Evolutionary conservation across 2,797 vertebrate species (phyloP).

Genomic region (Poecilia velifera): DNA sequence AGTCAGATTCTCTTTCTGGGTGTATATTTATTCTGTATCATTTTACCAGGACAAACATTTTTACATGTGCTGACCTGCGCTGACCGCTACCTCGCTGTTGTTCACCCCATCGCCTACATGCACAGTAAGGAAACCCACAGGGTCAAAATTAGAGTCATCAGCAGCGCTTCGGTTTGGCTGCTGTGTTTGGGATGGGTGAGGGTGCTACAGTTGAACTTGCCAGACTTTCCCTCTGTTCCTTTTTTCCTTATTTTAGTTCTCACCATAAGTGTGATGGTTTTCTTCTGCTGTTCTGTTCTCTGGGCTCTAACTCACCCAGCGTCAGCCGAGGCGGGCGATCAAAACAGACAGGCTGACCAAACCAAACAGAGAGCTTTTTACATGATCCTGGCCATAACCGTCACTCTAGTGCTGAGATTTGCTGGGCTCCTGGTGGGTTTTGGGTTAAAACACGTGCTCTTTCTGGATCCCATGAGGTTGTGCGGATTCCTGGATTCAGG

Average conservation of each 20-base stretch:
- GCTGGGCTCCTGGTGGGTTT: not conserved
- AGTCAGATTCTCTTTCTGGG: not conserved
- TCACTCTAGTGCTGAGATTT: not conserved
- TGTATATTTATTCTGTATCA: not conserved
- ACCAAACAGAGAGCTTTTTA: conserved; percentile 34
- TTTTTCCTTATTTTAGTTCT: not conserved
- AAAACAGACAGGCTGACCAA: not conserved
- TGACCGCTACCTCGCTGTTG: conserved; percentile 11
- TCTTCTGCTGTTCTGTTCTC: conserved; percentile 34
- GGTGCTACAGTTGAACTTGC: fast-evolving
- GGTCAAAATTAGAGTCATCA: conserved; percentile 10
- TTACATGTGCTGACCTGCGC: conserved; percentile 35
- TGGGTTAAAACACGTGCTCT: not conserved
- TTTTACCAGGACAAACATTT: not conserved
- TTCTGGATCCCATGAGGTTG: not conserved
- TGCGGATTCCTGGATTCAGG: not conserved
- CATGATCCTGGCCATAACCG: conserved; percentile 3
- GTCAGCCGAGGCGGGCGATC: no score
- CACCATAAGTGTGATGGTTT: not conserved
- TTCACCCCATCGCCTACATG: conserved; percentile 30
- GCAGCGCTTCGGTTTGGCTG: conserved; percentile 10
- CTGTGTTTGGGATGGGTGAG: not conserved
- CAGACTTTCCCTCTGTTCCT: fast-evolving
- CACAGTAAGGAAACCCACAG: not conserved
- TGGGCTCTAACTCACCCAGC: not conserved